phyloP scores from a whole-genome alignment of 2,113 vertebrate genomes.

The Cynocephalus volans region DNA sequence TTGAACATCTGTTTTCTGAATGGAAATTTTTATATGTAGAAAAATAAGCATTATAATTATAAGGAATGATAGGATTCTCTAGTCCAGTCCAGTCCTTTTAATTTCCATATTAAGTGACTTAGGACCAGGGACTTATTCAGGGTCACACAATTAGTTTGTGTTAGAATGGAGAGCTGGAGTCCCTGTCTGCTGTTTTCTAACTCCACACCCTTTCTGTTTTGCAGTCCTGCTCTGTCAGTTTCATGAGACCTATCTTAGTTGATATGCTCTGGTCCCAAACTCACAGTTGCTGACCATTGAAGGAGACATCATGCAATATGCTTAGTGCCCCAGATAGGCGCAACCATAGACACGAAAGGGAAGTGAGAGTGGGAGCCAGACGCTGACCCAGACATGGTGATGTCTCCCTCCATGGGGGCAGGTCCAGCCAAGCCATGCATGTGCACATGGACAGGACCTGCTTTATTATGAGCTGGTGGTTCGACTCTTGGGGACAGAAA shows the following conservation, averaged over 20 bases:
- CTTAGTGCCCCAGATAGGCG: background rate
- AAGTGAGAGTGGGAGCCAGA: background rate
- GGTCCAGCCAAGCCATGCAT: background rate
- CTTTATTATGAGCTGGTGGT: background rate
- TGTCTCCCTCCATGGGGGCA: background rate
- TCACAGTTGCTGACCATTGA: accelerated
- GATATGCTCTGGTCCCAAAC: background rate
- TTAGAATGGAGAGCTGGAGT: background rate
- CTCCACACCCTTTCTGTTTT: background rate
- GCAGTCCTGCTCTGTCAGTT: accelerated
- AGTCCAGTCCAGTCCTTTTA: background rate
- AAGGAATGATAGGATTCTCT: background rate
- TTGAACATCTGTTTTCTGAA: background rate
- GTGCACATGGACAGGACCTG: background rate
- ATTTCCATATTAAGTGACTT: background rate
- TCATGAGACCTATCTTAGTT: background rate
- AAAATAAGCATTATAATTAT: background rate
- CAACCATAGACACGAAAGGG: background rate
- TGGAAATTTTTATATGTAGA: background rate
- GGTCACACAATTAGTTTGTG: background rate
- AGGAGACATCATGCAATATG: accelerated
- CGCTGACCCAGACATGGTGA: accelerated
- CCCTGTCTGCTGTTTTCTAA: background rate
- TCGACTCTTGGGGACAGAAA: background rate
- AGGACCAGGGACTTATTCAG: background rate